Base-by-base conservation (phyloP, 2,888 invertebrate genomes). In the Sminthurinus aureus region DNA sequence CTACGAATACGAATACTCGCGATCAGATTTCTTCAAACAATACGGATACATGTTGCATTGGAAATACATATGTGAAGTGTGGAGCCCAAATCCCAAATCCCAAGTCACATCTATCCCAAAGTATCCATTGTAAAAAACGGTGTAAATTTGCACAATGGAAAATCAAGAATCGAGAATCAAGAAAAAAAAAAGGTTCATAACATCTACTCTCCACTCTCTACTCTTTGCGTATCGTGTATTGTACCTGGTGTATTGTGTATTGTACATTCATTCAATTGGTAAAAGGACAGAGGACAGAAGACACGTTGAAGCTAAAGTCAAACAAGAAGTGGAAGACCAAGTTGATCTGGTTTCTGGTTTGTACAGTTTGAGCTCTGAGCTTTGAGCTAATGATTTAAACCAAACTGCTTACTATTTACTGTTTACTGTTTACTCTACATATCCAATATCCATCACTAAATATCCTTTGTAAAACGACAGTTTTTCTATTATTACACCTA, bases 121-220 rank as follows among this genome's bases (percentile, higher is more conserved):
- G 26, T 20, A 26, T 6, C 38, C 38, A 38, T 38, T 20, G 26
- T 24, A 24, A 24, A 26, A 76, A 20, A 76, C 24, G 22, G 58
- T 76, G 76, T 76, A 76, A 76, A 52, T 76, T 76, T n/a, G 76
- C 71, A 71, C 71, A 71, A 71, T 71, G 71, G 24, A 71, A 71
- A 71, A 71, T 71, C 71, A 71, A 71, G 71, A 71, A 26, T 15
- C 38, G 6, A 38, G 38, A 1, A 38, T 38, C 38, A 15, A 71
- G 26, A 71, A 13, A 69, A 69, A 69, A 71, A 13, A 69, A 69
- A 69, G n/a, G 69, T 69, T n/a, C n/a, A n/a, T 64, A 38, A 38
- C 38, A 38, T 38, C 38, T 38, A 38, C 38, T 38, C 38, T 38
- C 1, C n/a, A n/a, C n/a, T n/a, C n/a, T n/a, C n/a, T n/a, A n/a